These are phyloP conservation scores for Pseudomyrmex pallidus DNA, from an alignment of 1,140 invertebrate genomes.

Conservation along the genomic window DNA sequence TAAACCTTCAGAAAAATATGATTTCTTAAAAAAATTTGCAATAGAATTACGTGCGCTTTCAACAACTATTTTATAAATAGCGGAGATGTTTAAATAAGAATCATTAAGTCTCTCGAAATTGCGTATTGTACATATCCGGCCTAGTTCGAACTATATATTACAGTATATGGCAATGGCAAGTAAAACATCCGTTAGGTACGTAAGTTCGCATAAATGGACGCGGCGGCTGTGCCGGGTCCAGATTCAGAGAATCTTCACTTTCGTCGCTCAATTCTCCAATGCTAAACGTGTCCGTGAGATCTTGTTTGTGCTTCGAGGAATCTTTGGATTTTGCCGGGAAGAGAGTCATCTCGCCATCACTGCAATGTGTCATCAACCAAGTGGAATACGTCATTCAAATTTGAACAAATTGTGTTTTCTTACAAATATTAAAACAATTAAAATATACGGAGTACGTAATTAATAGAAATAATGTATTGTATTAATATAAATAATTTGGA, in stretches of 20 bases:
- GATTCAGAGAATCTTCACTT: conserved; percentile 87
- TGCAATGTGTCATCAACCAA: conserved; percentile 73
- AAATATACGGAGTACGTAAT: neutral
- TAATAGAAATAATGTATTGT: too few relatives aligned
- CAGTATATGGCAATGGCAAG: conserved; percentile 82
- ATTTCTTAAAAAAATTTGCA: neutral
- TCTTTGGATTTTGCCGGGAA: conserved; percentile 85
- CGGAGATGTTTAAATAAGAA: conserved; percentile 49
- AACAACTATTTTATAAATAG: conserved; percentile 5
- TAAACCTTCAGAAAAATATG: conserved; percentile 27
- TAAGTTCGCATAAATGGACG: conserved; percentile 80
- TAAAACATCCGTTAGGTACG: conserved; percentile 78
- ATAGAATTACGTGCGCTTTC: conserved; percentile 28
- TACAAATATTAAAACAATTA: neutral
- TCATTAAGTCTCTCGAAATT: conserved; percentile 27
- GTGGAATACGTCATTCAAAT: conserved; percentile 15
- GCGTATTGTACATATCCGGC: conserved; percentile 19
- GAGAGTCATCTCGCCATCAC: conserved; percentile 86
- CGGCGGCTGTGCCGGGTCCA: conserved; percentile 77
- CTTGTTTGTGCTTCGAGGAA: conserved; percentile 84
- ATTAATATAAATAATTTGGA: neutral
- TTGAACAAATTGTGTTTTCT: neutral
- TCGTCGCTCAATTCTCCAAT: conserved; percentile 87
- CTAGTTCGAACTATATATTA: conserved; percentile 36
- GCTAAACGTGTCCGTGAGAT: conserved; percentile 87